Evolutionary conservation across 2,888 invertebrate genomes (phyloP), one percentile per base, ranked within the genome.

Genomic region (Hecatera dysodea): DNA sequence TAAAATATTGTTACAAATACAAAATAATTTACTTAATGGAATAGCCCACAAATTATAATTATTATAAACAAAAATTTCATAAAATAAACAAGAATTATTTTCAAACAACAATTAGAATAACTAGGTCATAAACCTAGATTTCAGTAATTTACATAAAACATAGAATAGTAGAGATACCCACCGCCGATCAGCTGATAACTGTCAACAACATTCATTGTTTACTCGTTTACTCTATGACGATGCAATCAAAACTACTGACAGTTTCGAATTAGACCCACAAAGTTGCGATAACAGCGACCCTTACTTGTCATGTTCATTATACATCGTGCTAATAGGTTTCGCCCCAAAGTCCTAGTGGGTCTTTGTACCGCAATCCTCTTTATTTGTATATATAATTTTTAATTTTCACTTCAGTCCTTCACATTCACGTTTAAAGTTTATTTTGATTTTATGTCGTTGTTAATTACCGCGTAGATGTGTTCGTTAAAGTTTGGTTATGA

Each of bases 401-500:
- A 8, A 3, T 57, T 65, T 67, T 72, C 85, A 87, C 86, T 85
- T 80, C 36, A 80, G 72, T 82, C 75, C 60, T 50, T 77, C 85
- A 86, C 84, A 80, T 66, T 44, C 80, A 85, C 83, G 55, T 48
- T 75, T 70, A 64, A 72, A 67, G 65, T 78, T 68, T 48, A n/a
- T 66, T 66, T 52, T 2, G 50, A 59, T 57, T 62, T 33, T 15
- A 44, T 67, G 66, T 75, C 67, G 53, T 62, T 55, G 62, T 52
- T 77, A 60, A 63, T 71, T 71, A 57, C 66, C 83, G 73, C 81
- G 72, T 72, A 63, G 63, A 15, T 46, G 55, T 67, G 36, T 72
- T 81, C 82, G 82, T 66, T 65, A 86, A 90, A 90, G 90, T 92
- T 91, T 88, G 81, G 70, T 83, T 85, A 78, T 81, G 68, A 80